These are phyloP conservation scores for Hybos culiciformis DNA, from an alignment of 2,888 invertebrate genomes.

Conservation along the genomic window DNA sequence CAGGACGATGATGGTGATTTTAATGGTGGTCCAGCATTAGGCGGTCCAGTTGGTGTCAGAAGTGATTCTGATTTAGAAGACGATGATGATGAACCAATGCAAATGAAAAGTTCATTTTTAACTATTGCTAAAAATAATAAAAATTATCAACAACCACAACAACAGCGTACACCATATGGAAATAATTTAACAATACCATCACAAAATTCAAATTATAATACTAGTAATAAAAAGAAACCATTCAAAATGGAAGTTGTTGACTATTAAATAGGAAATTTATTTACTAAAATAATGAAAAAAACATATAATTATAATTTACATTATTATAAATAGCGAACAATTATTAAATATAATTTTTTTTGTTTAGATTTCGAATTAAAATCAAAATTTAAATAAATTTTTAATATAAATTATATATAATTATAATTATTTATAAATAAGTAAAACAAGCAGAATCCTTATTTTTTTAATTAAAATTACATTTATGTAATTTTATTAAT, in stretches of 20 bases:
- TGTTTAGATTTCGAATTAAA: too few species aligned
- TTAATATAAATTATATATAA: too few species aligned
- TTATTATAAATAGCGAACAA: too few species aligned
- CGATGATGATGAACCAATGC: slow-evolving; percentile 37
- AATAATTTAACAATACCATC: slow-evolving; percentile 33
- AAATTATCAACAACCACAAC: slow-evolving; percentile 25
- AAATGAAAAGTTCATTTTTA: slow-evolving; percentile 27
- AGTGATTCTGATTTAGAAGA: slow-evolving; percentile 37
- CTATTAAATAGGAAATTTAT: slow-evolving; percentile 28
- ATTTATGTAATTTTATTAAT: too few species aligned
- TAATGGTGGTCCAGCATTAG: slow-evolving; percentile 33
- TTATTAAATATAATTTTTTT: too few species aligned
- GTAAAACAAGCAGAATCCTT: too few species aligned
- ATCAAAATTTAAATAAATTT: too few species aligned
- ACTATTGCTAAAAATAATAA: slow-evolving; percentile 9
- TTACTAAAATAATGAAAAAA: slow-evolving; percentile 5
- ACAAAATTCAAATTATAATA: too few species aligned
- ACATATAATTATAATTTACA: too few species aligned
- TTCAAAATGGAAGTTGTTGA: slow-evolving; percentile 46
- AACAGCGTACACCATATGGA: slow-evolving; percentile 21
- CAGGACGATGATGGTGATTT: slow-evolving; percentile 37
- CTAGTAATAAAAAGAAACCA: slow-evolving; percentile 38
- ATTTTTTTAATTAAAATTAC: too few species aligned
- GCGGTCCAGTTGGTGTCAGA: slow-evolving; percentile 31
- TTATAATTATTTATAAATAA: too few species aligned